Evolutionary conservation across 1,140 invertebrate genomes (phyloP), one percentile per base, ranked within the genome.

Genomic region (Antheraea mylitta): DNA sequence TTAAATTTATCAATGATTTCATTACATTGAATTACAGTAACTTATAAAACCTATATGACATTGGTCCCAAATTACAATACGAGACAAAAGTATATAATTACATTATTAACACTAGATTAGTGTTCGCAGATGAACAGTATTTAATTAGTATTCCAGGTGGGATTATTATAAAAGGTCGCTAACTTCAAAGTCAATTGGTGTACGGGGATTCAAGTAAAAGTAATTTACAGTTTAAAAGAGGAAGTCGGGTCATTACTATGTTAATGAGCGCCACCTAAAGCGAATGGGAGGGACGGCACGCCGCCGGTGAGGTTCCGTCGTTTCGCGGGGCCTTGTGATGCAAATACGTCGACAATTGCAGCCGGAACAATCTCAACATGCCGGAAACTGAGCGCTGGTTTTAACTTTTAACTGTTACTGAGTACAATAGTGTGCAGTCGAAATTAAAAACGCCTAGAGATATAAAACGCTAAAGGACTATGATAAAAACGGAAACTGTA

Each of bases 341-440:
- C 65, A 70, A 70, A 70, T 70, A 60, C 30, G 42, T 36, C 66
- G 69, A 63, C 69, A 67, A 67, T 70, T 70, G 45, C 45, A 53
- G 45, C 45, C 45, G 45, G 45, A 53, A 53, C 45, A 53, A 53
- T 53, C 13, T 53, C 45, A 53, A 53, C 45, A n/a, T 53, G 45
- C 45, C 45, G 45, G 45, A 53, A 53, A 53, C 45, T 53, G 45
- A 53, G 45, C 45, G 11, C 45, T 53, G 45, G 45, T 53, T 53
- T 53, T 53, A 53, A 13, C 9, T 13, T 53, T 13, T 13, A 53
- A n/a, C 16, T 30, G 11, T 53, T 53, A 53, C 16, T 2, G 16
- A 42, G 38, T 42, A 42, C 7, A 42, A 53, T 16, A 53, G 13
- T 16, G 45, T 16, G 45, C 45, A 13, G 45, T 53, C 13, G 11